Conservation (phyloP, 1,140 invertebrate species). For the Babylonia areolata region DNA sequence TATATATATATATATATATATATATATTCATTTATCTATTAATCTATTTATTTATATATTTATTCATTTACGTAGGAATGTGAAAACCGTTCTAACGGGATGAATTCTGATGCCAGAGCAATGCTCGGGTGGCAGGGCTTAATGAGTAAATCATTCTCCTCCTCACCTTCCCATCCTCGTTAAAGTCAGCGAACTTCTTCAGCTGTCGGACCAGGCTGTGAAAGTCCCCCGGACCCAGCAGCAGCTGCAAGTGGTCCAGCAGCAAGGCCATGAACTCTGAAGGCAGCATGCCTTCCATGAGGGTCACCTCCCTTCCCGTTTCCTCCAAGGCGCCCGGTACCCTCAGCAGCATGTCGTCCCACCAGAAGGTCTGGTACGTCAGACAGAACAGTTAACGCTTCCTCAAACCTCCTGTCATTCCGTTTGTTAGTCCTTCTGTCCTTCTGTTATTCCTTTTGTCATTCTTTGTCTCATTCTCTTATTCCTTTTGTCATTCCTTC, state of each 20-base stretch:
- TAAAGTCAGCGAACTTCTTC: conserved; percentile 52
- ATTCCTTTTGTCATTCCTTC: too few species aligned
- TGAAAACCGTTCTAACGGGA: too few species aligned
- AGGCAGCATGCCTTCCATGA: conserved; percentile 46
- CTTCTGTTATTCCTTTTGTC: too few species aligned
- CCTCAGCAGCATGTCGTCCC: conserved; percentile 23
- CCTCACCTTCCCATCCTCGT: conserved; percentile 52
- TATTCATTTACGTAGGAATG: too few species aligned
- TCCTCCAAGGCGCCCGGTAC: not conserved
- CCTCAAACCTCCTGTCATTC: not conserved
- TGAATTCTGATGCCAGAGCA: too few species aligned
- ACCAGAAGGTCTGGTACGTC: conserved; percentile 31
- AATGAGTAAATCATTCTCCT: too few species aligned
- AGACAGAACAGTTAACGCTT: not conserved
- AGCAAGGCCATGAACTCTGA: conserved; percentile 43
- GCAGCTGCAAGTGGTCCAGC: conserved; percentile 31
- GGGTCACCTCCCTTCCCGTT: not conserved
- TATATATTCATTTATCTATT: not conserved
- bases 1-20: not conserved
- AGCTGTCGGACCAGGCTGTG: conserved; percentile 32
- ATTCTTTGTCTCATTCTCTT: too few species aligned
- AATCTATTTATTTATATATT: too few species aligned
- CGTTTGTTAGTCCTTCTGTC: too few species aligned
- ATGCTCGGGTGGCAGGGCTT: too few species aligned
- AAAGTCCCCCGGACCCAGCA: conserved; percentile 42